Base-by-base conservation (phyloP, 2,113 vertebrate genomes). In the Coturnix japonica region DNA sequence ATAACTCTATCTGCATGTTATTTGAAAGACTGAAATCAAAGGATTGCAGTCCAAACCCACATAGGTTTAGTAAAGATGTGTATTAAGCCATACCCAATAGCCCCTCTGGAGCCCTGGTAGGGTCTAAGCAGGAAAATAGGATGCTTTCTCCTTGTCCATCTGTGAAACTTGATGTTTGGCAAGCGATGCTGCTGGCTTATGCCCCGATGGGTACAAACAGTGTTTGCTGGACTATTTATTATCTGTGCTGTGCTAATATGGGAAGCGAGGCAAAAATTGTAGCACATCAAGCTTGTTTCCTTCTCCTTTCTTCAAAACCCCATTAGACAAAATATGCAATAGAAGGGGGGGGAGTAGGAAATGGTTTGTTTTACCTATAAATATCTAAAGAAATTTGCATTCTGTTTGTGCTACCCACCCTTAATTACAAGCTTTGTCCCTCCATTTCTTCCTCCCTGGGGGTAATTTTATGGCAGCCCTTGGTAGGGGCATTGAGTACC, bases 291-390 rank as follows among this genome's bases (percentile, higher is more conserved):
- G 17, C 37, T 80, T 30, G 20, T 43, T 63, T 66, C 49, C 39
- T 73, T n/a, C 59, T 56, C 10, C 54, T 82, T 71, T 31, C 74
- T 54, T 49, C 26, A 1, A 17, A 43, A 19, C 31, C 4, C 46
- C 31, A 0, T 14, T 37, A 65, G 51, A 5, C 16, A 56, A 7
- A 8, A 41, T 3, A 8, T 1, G 7, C 22, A 43, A 1, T 0
- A 11, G 11, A 41, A 71, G 13, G 7, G 11, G 11, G 2, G 26
- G 16, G 5, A 8, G 39, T 78, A 57, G 39, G 16, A 81, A 65
- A 8, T 15, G 35, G 3, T 47, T 91, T 81, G 39, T 41, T 85
- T 70, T 49, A 35, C 13, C 51, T 35, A 33, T 54, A 72, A 59
- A 2, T 1, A 51, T 70, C 15, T 23, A 12, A 79, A 85, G 35